Conservation (phyloP, 2,113 vertebrate genomes). For the Zosterops pallidus region DNA sequence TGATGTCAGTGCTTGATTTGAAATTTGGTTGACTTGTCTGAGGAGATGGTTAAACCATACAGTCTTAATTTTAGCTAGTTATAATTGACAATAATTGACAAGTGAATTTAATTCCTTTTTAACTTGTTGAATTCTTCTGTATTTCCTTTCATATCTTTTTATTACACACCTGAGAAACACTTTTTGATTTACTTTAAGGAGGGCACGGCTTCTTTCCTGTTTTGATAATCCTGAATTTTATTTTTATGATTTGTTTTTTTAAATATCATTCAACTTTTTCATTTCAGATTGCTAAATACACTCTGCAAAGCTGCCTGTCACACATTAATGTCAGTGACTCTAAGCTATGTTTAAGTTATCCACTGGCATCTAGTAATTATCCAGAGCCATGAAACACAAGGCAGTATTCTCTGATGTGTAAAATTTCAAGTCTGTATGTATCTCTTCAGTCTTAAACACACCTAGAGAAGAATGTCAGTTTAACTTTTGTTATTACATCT, state of each 20-base stretch:
- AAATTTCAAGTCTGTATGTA: conserved; percentile 74
- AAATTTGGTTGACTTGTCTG: conserved; percentile 28
- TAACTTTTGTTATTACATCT: conserved; percentile 43
- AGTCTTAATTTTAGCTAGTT: conserved; percentile 8
- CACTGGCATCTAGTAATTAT: conserved; percentile 86
- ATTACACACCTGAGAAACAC: background rate
- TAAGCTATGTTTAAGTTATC: conserved; percentile 83
- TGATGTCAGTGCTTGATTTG: background rate
- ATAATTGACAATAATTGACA: background rate
- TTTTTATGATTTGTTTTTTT: background rate
- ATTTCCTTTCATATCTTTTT: conserved; percentile 37
- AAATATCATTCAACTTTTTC: conserved; percentile 67
- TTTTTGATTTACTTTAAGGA: conserved; percentile 37
- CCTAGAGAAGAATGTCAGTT: conserved; percentile 49
- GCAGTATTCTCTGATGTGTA: conserved; percentile 80
- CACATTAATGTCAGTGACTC: conserved; percentile 79
- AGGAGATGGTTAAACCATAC: background rate
- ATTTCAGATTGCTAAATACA: conserved; percentile 72
- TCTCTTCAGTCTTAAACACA: conserved; percentile 62
- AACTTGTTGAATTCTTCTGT: conserved; percentile 62
- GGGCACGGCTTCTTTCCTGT: background rate
- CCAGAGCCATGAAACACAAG: conserved; percentile 76
- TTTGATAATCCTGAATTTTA: conserved; percentile 43
- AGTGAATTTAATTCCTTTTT: conserved; percentile 11
- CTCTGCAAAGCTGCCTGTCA: conserved; percentile 75